Evolutionary conservation across 2,888 invertebrate genomes (phyloP), one percentile per base, ranked within the genome.

Genomic region (Eristalinus aeneus): DNA sequence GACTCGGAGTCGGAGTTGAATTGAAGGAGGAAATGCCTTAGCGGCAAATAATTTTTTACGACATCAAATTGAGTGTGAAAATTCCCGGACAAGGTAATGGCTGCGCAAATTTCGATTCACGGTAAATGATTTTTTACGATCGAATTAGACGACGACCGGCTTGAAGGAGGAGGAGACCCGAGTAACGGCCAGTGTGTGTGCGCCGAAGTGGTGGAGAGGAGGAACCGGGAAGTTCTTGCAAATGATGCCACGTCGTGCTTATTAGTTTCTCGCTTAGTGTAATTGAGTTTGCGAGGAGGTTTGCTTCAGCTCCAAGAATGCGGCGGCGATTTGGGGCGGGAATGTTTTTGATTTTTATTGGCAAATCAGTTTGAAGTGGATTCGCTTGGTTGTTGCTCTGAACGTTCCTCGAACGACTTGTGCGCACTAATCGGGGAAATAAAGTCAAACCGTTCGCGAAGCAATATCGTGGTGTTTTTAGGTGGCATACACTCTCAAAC

Each of bases 41-140:
- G 73, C 27, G 64, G 72, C 60, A 69, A 73, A 81, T 86, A 81
- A 86, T 86, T 86, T 77, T 81, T 77, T 81, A 86, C 69, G 71
- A 74, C 86, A 77, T 77, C 69, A 86, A 86, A 86, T 86, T 81
- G 86, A 81, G 86, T 86, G 86, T 86, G 81, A 86, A 86, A 86
- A 86, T 74, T 86, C 81, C 86, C 64, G 86, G 77, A 68, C 81
- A 86, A 81, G 73, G 77, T 86, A 86, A 86, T 86, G 77, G 73
- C 61, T 73, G 76, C 74, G 81, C 77, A 73, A 86, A 86, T 77
- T 86, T 82, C 77, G 69, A 86, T 86, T 86, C 81, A 86, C 86
- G 86, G 77, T 74, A 82, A 81, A 86, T 86, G 86, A 86, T 86
- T 86, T 86, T 86, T 86, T 81, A 86, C 73, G 81, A 86, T 86